Evolutionary conservation across 1,140 invertebrate genomes (phyloP), one percentile per base, ranked within the genome.

Genomic region (Arion vulgaris): DNA sequence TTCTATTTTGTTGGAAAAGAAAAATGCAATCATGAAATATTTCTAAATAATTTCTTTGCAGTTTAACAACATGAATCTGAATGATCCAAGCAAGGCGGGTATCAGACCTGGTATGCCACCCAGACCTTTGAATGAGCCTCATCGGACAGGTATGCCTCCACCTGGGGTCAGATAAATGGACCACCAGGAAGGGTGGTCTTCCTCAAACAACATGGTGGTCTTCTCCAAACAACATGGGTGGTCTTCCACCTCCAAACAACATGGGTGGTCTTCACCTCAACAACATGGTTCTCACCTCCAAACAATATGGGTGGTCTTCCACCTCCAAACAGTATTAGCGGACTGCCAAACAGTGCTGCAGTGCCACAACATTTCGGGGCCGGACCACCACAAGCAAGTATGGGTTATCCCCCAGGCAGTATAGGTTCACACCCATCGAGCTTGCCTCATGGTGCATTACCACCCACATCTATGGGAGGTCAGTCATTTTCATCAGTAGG

Each of bases 11-110:
- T n/a, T n/a, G n/a, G n/a, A n/a, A n/a, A n/a, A n/a, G n/a, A n/a
- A n/a, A n/a, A n/a, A n/a, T n/a, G n/a, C n/a, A n/a, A n/a, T n/a
- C n/a, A n/a, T 45, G 41, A 45, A 45, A 45, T 45, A 45, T 45
- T 45, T 45, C 15, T 7, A 5, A 45, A 45, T 45, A 7, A n/a
- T 69, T 51, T 49, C n/a, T 69, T 51, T 1, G 36, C 79, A 84
- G 83, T 84, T 84, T 36, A 74, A 77, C 57, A 69, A 39, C 36
- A 80, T 82, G 78, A 36, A 75, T 13, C 57, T 82, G 39, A 73
- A 72, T 28, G 75, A 76, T 51, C 53, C 80, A n/a, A 32, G 32
- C n/a, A 26, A 26, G 62, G 57, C 85, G 34, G 49, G 69, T 45
- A 53, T 84, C 51, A 39, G 75, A 74, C 57, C 82, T 32, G 45